Evolutionary conservation across 2,797 vertebrate species (phyloP), one percentile per base, ranked within the genome.

Genomic region (Bovichtus diacanthus): DNA sequence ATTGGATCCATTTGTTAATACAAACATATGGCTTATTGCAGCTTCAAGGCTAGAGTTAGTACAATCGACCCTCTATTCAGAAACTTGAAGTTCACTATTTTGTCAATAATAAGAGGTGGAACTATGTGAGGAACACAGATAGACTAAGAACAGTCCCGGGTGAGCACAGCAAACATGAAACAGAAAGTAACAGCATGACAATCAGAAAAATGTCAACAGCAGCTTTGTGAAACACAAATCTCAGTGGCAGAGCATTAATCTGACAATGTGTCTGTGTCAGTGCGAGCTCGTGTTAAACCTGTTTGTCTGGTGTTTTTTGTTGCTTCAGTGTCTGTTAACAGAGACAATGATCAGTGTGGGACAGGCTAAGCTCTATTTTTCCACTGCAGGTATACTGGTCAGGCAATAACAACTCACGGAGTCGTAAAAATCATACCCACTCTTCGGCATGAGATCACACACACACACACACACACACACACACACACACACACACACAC

Each of bases 301-400:
- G 91, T 87, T 88, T 67, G 77, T 87, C 85, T 27, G 62, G 80
- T 65, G 39, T 2, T 74, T 81, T 60, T 60, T 70, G 67, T 60
- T 66, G 67, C 81, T 87, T 62, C 18, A 6, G 70, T 68, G 64
- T 68, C 73, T 61, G n/a, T 81, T 60, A 74, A 49, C 77, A 70
- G 55, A 77, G 83, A 87, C 83, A 81, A 61, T 7, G 53, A 88
- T 82, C 79, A 86, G 31, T 1, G 36, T 53, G 76, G 51, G 76
- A 82, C 51, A 25, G 53, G 21, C n/a, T 61, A 3, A 72, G 60
- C 69, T 66, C 29, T 38, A 36, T 80, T 84, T n/a, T 85, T 67
- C 67, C 74, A 68, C 51, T 46, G 50, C 49, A 78, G 55, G 38
- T 58, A 65, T 2, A 65, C 13, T 6, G 51, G 67, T 51, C 27